Evolutionary conservation across 2,888 invertebrate genomes (phyloP).

Genomic region (Tetheella fluctuosa): DNA sequence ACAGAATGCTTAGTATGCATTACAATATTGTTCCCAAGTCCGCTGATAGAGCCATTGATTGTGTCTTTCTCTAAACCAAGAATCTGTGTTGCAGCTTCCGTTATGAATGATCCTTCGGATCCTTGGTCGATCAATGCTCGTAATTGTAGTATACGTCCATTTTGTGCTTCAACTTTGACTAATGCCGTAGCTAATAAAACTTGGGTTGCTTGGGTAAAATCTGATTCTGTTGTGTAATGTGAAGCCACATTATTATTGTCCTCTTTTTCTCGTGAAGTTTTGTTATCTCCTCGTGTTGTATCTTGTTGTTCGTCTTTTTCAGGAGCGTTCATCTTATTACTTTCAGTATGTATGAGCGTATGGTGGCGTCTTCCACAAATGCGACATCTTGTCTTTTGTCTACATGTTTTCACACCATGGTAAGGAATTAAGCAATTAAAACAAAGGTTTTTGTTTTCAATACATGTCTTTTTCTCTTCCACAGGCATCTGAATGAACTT

Average conservation of each 20-base stretch:
- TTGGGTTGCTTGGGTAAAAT: too few relatives aligned
- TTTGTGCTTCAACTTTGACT: too few relatives aligned
- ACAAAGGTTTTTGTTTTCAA: constrained; percentile 22
- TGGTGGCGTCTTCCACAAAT: constrained; percentile 13
- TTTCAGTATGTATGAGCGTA: constrained; percentile 13
- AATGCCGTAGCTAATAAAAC: too few relatives aligned
- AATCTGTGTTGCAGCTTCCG: too few relatives aligned
- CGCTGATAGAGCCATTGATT: constrained; percentile 19
- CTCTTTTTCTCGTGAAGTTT: too few relatives aligned
- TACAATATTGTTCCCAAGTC: constrained; percentile 19
- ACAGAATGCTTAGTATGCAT: constrained; percentile 16
- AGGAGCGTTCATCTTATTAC: too few relatives aligned
- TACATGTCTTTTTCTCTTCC: neutral
- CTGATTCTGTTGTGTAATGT: too few relatives aligned
- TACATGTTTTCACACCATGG: constrained; percentile 10
- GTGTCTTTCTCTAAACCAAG: constrained; percentile 16
- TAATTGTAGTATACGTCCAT: too few relatives aligned
- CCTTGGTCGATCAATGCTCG: constrained; percentile 28
- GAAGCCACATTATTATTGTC: too few relatives aligned
- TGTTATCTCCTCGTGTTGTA: too few relatives aligned
- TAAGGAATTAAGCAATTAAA: constrained; percentile 15
- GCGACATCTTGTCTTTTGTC: constrained; percentile 14
- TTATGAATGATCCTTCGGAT: too few relatives aligned
- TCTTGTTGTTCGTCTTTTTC: too few relatives aligned
- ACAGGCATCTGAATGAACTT: neutral